Conservation (phyloP, 2,888 invertebrate species). For the Spodoptera littoralis region DNA sequence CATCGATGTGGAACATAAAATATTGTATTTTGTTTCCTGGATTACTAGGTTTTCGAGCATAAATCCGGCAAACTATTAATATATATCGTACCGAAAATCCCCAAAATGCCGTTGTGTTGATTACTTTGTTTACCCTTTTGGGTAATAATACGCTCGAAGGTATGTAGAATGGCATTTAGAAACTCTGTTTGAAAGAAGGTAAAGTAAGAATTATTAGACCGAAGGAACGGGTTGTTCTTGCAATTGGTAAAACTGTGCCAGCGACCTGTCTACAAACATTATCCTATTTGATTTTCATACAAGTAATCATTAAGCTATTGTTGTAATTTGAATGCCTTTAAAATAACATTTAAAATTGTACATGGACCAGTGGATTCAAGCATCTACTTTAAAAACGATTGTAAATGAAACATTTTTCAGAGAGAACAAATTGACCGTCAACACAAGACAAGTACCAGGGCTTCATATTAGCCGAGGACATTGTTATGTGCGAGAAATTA, state of each 20-base stretch:
- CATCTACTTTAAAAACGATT: too few species aligned
- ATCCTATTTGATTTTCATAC: too few species aligned
- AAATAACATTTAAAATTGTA: not conserved
- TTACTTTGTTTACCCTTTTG: too few species aligned
- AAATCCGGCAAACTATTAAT: too few species aligned
- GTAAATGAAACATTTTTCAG: constrained; percentile 16
- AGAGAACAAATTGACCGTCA: constrained; percentile 23
- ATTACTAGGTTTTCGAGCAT: too few species aligned
- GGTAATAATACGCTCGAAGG: constrained; percentile 19
- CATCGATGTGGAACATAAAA: not conserved
- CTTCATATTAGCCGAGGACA: constrained; percentile 37
- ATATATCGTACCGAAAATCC: too few species aligned
- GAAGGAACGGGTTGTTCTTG: constrained; percentile 18
- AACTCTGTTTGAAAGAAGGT: constrained; percentile 24
- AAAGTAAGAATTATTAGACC: constrained; percentile 29
- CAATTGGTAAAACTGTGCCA: constrained; percentile 9
- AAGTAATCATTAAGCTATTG: too few species aligned
- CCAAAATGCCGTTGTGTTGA: too few species aligned
- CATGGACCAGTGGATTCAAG: too few species aligned
- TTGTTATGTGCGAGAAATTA: constrained; percentile 18
- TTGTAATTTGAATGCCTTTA: not conserved
- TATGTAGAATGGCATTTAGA: constrained; percentile 10
- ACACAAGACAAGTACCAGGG: constrained; percentile 37
- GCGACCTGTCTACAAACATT: constrained; percentile 5
- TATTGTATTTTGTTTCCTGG: too few species aligned